A percentile compares a stretch with the other conserved stretches of the same genome.
Evolutionary conservation across 2,797 vertebrate genomes (phyloP).

Genomic region (Synanceia verrucosa): DNA sequence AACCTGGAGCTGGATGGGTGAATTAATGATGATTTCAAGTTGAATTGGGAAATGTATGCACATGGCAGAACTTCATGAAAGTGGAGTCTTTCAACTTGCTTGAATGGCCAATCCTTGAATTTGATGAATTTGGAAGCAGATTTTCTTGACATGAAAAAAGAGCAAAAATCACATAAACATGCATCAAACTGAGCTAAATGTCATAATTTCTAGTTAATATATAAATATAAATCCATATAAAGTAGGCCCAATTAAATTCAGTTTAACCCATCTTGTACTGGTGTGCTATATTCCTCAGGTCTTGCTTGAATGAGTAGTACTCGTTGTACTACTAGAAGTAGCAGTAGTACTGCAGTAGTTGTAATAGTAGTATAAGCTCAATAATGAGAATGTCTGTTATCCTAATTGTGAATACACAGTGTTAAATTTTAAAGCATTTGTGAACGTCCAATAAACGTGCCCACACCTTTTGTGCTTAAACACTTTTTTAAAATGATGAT

Average conservation of each 20-base stretch:
- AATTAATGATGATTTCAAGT: not conserved
- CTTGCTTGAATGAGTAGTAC: too few relatives aligned
- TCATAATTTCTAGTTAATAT: not conserved
- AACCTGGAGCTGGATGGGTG: not conserved
- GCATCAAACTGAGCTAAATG: not conserved
- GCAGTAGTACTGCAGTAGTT: too few relatives aligned
- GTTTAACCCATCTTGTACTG: not conserved
- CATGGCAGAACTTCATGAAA: not conserved
- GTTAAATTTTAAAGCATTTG: not conserved
- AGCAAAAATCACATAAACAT: not conserved
- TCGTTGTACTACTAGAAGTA: too few relatives aligned
- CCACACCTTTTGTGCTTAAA: not conserved
- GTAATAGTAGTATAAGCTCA: not conserved
- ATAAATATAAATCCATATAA: not conserved
- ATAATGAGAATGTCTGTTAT: not conserved
- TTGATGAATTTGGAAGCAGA: not conserved
- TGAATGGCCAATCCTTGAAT: not conserved
- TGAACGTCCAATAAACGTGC: not conserved
- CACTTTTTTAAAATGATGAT: not conserved
- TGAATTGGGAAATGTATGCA: not conserved
- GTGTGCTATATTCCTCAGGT: too few relatives aligned
- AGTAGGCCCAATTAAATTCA: not conserved
- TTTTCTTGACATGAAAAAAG: not conserved
- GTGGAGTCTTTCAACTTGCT: not conserved
- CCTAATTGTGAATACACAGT: not conserved